A percentile compares a stretch with the other conserved stretches of the same genome.
These are phyloP conservation scores for Poeciliopsis presidionis DNA, from an alignment of 2,797 vertebrate species.

Conservation along the genomic window DNA sequence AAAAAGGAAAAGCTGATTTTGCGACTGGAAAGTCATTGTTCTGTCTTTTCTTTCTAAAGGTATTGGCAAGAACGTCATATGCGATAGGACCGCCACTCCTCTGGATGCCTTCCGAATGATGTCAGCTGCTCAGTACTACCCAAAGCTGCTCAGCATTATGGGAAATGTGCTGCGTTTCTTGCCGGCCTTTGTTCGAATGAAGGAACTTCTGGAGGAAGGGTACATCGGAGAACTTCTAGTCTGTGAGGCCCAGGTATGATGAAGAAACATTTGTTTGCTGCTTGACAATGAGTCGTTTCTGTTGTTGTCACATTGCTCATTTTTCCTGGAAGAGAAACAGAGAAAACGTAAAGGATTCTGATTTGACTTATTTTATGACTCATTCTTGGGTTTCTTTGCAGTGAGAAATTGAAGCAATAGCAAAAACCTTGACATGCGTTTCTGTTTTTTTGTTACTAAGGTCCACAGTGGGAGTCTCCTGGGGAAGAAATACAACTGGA, in stretches of 20 bases:
- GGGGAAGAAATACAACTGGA: constrained; percentile 99
- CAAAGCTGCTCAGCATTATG: constrained; percentile 99
- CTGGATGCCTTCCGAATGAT: constrained; percentile 98
- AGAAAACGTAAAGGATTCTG: neutral
- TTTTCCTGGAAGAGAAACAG: neutral
- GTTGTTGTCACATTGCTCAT: neutral
- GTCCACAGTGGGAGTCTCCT: constrained; percentile 95
- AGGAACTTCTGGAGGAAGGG: constrained; percentile 94
- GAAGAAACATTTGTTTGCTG: neutral
- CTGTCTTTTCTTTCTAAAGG: constrained; percentile 73
- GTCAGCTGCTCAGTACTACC: constrained; percentile 99
- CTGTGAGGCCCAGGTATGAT: constrained; percentile 90
- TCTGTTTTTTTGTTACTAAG: constrained; percentile 46
- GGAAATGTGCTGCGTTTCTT: constrained; percentile 96
- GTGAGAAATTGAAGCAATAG: neutral
- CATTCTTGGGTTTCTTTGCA: neutral
- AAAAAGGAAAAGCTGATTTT: neutral
- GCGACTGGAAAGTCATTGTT: neutral
- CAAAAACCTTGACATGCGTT: neutral
- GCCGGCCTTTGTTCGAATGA: constrained; percentile 95
- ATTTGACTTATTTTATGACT: neutral
- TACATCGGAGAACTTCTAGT: constrained; percentile 94
- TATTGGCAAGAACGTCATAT: constrained; percentile 98
- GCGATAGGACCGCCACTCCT: constrained; percentile 94
- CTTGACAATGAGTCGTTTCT: neutral